Base-by-base conservation (phyloP, 2,797 vertebrate genomes). In the Microcaecilia unicolor region DNA sequence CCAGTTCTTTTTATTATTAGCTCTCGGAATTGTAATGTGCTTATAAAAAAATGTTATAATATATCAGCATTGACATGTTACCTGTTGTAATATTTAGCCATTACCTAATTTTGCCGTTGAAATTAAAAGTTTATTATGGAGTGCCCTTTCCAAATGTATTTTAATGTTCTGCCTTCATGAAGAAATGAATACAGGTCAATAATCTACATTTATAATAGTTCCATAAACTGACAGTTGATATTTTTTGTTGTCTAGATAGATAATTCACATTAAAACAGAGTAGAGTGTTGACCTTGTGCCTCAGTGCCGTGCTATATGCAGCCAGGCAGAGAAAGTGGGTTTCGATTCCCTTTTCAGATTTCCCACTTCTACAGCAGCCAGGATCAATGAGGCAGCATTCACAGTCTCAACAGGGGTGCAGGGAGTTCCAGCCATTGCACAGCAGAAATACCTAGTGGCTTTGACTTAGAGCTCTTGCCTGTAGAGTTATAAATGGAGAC, bases 1-100 rank as follows among this genome's bases (percentile, higher is more conserved):
- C 85, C 81, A 73, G 76, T 80, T 78, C 69, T 76, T 72, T 80
- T 79, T 78, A 78, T 76, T 80, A 72, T 83, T 80, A 85, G 72
- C 64, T 66, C 68, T 75, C 47, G 19, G 55, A 76, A 80, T 74
- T 74, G 64, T 80, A 76, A 79, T 79, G 63, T 65, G 70, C 70
- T 74, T 70, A 58, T 84, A 81, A 81, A 80, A 76, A 72, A 72
- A 46, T 61, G 51, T 61, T 66, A 68, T 63, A 74, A 65, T 81
- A 69, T 73, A 83, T 82, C 75, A 78, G 68, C 58, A 42, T 51
- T 81, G 77, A 82, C 66, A 67, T 66, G 69, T 53, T 76, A 82
- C 71, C 71, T 78, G 75, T 69, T 74, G 60, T 61, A 50, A 70
- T 80, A 60, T 68, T 67, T 48, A 58, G 38, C 41, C 57, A 51